These are phyloP conservation scores for Sarcophaga carnaria DNA, from an alignment of 2,888 invertebrate genomes.

Conservation along the genomic window DNA sequence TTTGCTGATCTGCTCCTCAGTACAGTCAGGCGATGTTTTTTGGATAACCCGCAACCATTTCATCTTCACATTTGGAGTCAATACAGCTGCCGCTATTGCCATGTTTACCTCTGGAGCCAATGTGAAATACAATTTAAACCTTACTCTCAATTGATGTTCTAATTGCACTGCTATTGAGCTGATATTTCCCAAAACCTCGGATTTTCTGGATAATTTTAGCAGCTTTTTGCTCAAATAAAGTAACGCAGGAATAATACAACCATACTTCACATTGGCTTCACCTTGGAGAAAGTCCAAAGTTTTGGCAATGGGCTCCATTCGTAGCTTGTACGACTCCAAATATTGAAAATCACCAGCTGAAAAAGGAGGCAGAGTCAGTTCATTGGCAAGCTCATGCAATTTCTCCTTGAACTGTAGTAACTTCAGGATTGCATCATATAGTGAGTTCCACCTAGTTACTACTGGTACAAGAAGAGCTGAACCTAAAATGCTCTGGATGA, in stretches of 20 bases:
- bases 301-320: constrained; percentile 39
- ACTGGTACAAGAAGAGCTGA: constrained; percentile 47
- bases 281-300: constrained; percentile 38
- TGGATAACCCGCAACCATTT: constrained; percentile 45
- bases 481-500: constrained; percentile 49
- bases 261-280: constrained; percentile 29
- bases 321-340: constrained; percentile 39
- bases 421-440: constrained; percentile 51
- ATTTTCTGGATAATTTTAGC: constrained; percentile 38
- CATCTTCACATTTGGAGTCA: constrained; percentile 42
- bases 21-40: constrained; percentile 8
- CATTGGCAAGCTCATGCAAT: constrained; percentile 42
- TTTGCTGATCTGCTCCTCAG: constrained; percentile 10
- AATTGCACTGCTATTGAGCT: constrained; percentile 50
- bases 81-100: constrained; percentile 45
- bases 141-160: constrained; percentile 39
- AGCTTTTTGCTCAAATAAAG: constrained; percentile 38
- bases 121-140: constrained; percentile 43
- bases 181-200: constrained; percentile 30
- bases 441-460: constrained; percentile 52
- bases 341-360: constrained; percentile 35
- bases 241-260: constrained; percentile 36
- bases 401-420: constrained; percentile 39
- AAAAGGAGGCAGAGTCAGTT: constrained; percentile 36
- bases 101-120: constrained; percentile 50